Conservation (phyloP, 1,140 invertebrate genomes). For the Teleopsis dalmanni region DNA sequence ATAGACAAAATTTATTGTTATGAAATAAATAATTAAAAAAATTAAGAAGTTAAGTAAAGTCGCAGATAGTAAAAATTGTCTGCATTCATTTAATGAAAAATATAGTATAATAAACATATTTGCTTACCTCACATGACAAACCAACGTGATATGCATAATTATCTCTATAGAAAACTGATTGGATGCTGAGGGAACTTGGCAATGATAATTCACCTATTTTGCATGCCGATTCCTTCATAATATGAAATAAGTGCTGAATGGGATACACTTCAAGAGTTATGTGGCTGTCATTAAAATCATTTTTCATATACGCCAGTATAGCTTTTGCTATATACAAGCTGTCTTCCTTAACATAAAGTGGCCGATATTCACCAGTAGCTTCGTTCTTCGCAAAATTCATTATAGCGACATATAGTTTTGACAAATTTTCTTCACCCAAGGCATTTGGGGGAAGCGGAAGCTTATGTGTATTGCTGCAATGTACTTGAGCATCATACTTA, state of each 20-base stretch:
- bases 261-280: constrained; percentile 21
- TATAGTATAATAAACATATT: too few relatives aligned
- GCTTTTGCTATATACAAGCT: constrained; percentile 22
- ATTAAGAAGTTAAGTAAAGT: background rate
- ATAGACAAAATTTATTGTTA: background rate
- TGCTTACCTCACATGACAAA: constrained; percentile 27
- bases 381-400: constrained; percentile 13
- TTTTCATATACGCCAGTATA: constrained; percentile 23
- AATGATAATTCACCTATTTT: constrained; percentile 14
- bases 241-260: constrained; percentile 27
- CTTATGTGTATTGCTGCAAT: constrained; percentile 20
- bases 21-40: background rate
- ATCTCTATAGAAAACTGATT: constrained; percentile 22
- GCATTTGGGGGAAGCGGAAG: constrained; percentile 32
- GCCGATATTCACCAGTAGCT: constrained; percentile 7
- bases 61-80: too few relatives aligned
- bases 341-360: constrained; percentile 24
- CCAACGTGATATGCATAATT: constrained; percentile 24
- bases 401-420: constrained; percentile 22
- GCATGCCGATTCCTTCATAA: constrained; percentile 23
- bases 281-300: background rate
- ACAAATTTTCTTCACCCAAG: constrained; percentile 26
- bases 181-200: constrained; percentile 14
- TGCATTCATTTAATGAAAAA: too few relatives aligned
- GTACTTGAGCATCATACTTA: constrained; percentile 20